Evolutionary conservation across 2,888 invertebrate species (phyloP), one percentile per base, ranked within the genome.

Genomic region (Hydriomena furcata): DNA sequence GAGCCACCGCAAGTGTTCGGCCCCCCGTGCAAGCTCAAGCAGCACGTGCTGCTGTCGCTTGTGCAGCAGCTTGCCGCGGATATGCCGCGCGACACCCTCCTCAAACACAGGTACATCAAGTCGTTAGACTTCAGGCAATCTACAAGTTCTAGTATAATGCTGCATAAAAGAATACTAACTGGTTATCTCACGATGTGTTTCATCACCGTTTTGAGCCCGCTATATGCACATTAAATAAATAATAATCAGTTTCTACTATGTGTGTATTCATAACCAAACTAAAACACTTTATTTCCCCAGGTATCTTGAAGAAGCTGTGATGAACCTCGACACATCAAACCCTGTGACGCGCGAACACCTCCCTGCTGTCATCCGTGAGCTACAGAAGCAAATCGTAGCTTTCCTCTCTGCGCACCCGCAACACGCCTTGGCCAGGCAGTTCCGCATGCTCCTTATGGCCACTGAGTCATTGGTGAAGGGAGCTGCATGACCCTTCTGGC

Each of bases 61-160:
- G 96, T 99, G 66, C 98, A 99, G 80, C 98, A 98, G 84, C 93
- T 98, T 5, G 96, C 97, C 1, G 95, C 96, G 0, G 98, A 98
- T 78, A 93, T 99, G 87, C 91, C 92, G 47, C 92, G 94, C 48
- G 94, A 97, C 73, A 96, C 97, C 13, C 71, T 68, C 20, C 76
- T 87, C 47, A 86, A 86, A 42, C 85, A 84, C 59, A 78, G 82
- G 84, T 83, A 17, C 17, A 17, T 17, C 17, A 17, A n/a, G n/a
- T 17, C 17, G 17, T 17, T 4, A 17, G 17, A 17, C 17, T 17
- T n/a, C n/a, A n/a, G n/a, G n/a, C n/a, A n/a, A n/a, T n/a, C n/a
- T n/a, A n/a, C n/a, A n/a, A n/a, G n/a, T n/a, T n/a, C n/a, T n/a
- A n/a, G n/a, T n/a, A n/a, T n/a, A n/a, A n/a, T n/a, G n/a, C n/a